Evolutionary conservation across 1,140 invertebrate genomes (phyloP).

Genomic region (Drosophila kohkoa): DNA sequence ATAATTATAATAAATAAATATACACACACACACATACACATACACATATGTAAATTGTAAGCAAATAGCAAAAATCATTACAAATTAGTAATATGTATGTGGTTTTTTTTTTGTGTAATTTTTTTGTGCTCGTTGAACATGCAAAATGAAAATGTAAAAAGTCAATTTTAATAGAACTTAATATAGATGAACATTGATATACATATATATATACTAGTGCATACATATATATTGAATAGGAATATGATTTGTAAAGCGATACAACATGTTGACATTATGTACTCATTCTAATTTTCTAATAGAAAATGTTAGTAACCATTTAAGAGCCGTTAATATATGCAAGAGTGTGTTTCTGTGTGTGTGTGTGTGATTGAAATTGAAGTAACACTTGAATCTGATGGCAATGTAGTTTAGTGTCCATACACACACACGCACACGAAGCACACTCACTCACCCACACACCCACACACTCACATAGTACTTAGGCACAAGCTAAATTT

Average conservation of each 20-base stretch:
- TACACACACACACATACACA: conserved; percentile 38
- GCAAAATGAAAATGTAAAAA: conserved; percentile 63
- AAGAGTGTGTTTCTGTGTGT: neutral
- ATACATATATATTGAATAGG: neutral
- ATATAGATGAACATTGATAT: conserved; percentile 26
- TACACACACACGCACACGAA: conserved; percentile 8
- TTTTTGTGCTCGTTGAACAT: conserved; percentile 7
- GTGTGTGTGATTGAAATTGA: neutral
- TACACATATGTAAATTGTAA: conserved; percentile 44
- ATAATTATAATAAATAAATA: conserved; percentile 38
- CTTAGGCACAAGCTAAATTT: conserved; percentile 6
- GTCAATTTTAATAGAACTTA: conserved; percentile 69
- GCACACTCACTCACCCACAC: conserved; percentile 5
- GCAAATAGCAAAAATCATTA: conserved; percentile 36
- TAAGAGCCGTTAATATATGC: conserved; percentile 42
- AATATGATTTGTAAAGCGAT: conserved; percentile 14
- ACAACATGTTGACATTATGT: conserved; percentile 51
- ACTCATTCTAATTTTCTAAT: conserved; percentile 47
- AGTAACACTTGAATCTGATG: neutral
- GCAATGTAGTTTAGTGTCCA: conserved; percentile 3
- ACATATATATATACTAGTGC: conserved; percentile 18
- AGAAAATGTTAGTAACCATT: conserved; percentile 33
- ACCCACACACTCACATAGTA: conserved; percentile 2
- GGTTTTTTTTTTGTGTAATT: conserved; percentile 17
- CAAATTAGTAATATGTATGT: conserved; percentile 35